phyloP scores from a whole-genome alignment of 2,888 invertebrate species.

The Exocentrus adspersus region DNA sequence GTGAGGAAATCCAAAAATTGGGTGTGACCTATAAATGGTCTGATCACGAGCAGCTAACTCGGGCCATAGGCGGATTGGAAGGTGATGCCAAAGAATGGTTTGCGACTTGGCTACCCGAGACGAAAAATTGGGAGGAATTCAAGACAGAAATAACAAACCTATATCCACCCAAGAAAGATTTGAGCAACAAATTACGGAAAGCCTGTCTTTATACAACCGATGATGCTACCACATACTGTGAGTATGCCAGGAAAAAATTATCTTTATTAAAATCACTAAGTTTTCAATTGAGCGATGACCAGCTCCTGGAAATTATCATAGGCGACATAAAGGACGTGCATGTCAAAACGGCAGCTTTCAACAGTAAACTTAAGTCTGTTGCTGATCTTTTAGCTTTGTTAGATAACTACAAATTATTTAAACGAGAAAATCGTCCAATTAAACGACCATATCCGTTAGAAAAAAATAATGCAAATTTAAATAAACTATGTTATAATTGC shows the following conservation, averaged over 20 bases:
- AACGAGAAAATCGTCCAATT: background rate
- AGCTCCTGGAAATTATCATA: slow-evolving; percentile 27
- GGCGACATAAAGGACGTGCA: slow-evolving; percentile 16
- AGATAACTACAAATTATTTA: background rate
- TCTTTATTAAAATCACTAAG: background rate
- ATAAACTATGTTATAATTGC: too few species aligned
- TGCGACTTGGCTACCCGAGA: too few species aligned
- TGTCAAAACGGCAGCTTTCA: background rate
- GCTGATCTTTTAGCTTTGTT: background rate
- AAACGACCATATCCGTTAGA: background rate
- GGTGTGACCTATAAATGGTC: too few species aligned
- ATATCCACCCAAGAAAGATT: slow-evolving; percentile 25
- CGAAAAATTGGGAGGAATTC: slow-evolving; percentile 24
- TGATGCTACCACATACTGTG: slow-evolving; percentile 13
- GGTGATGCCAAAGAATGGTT: too few species aligned
- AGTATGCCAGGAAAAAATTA: slow-evolving; percentile 15
- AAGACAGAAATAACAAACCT: slow-evolving; percentile 9
- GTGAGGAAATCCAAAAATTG: too few species aligned
- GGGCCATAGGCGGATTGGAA: too few species aligned
- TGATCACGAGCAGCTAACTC: too few species aligned
- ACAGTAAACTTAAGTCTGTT: background rate
- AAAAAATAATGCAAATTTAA: too few species aligned
- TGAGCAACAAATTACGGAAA: slow-evolving; percentile 24
- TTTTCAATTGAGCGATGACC: background rate
- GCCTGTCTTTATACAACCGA: slow-evolving; percentile 25